phyloP scores from a whole-genome alignment of 2,797 vertebrate species.

The Eulemur rubriventer region DNA sequence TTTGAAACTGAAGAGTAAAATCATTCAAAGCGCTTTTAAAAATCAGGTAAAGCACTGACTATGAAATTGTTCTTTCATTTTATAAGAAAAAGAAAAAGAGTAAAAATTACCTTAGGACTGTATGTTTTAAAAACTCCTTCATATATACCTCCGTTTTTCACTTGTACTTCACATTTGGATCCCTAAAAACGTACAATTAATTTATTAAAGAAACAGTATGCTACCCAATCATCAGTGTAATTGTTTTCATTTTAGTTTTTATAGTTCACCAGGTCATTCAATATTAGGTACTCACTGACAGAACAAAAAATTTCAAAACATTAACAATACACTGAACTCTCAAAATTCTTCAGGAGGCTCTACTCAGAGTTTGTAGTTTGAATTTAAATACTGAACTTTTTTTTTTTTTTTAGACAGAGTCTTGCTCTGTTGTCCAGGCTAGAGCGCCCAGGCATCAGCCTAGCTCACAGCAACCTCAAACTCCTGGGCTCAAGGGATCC shows the following conservation, averaged over 20 bases:
- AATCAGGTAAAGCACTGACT: background rate
- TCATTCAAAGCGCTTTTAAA: slow-evolving; percentile 1
- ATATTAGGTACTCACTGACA: background rate
- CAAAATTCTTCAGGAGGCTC: background rate
- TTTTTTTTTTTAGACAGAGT: too few relatives aligned
- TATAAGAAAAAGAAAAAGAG: background rate
- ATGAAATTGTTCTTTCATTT: background rate
- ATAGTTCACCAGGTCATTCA: background rate
- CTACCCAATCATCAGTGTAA: background rate
- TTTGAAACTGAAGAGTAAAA: slow-evolving; percentile 35
- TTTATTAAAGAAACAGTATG: slow-evolving; percentile 42
- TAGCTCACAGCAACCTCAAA: too few relatives aligned
- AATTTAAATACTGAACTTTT: slow-evolving; percentile 9
- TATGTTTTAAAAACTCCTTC: slow-evolving; percentile 99
- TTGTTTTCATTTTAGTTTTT: background rate
- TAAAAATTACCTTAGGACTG: slow-evolving; percentile 94
- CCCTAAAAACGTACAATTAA: slow-evolving; percentile 89
- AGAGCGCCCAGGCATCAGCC: too few relatives aligned
- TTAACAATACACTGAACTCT: background rate
- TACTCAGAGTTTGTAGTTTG: background rate
- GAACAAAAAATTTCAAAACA: background rate
- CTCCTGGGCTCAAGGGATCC: too few relatives aligned
- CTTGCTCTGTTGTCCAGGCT: too few relatives aligned
- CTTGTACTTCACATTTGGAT: slow-evolving; percentile 99
- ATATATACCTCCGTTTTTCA: slow-evolving; percentile 97